Conservation (phyloP, 2,888 invertebrate genomes). For the Leuctra nigra region DNA sequence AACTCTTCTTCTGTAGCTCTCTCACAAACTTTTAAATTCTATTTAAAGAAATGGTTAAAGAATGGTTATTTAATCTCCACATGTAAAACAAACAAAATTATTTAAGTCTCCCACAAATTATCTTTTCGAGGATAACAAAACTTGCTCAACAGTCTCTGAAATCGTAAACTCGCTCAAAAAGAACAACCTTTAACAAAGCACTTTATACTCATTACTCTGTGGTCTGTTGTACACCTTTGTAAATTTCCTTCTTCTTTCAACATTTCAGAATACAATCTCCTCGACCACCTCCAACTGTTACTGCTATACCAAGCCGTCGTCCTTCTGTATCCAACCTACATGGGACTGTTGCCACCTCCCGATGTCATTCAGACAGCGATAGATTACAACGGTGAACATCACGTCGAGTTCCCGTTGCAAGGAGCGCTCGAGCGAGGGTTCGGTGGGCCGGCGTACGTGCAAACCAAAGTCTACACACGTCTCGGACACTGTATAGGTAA, state of each 20-base stretch:
- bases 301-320: constrained; percentile 50
- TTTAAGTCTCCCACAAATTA: constrained; percentile 32
- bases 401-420: constrained; percentile 42
- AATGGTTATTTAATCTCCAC: no score
- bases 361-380: constrained; percentile 40
- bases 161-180: no score
- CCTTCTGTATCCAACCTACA: constrained; percentile 42
- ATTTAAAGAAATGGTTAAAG: no score
- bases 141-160: no score
- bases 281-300: constrained; percentile 46
- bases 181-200: no score
- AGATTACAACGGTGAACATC: constrained; percentile 37
- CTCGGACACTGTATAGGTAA: constrained; percentile 51
- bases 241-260: neutral
- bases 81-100: neutral
- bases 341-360: constrained; percentile 42
- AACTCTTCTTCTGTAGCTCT: no score
- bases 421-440: constrained; percentile 47
- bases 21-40: no score
- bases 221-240: constrained; percentile 9
- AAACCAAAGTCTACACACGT: constrained; percentile 47
- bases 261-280: constrained; percentile 36
- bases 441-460: constrained; percentile 50
- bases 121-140: no score
- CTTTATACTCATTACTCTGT: neutral